Evolutionary conservation across 2,113 vertebrate species (phyloP), one percentile per base, ranked within the genome.

Genomic region (Cairina moschata): DNA sequence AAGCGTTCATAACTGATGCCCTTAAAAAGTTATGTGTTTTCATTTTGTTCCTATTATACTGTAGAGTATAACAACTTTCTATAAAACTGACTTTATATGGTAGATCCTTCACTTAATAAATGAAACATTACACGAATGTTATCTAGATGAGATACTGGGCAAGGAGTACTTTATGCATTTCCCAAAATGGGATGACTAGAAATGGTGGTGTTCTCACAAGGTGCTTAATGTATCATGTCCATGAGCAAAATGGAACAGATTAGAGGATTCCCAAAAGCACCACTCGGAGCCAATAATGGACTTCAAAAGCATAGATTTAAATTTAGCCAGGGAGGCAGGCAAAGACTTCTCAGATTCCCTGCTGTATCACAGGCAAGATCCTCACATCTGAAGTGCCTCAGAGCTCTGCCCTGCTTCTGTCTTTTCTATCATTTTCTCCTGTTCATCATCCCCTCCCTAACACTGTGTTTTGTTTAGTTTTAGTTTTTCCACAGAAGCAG

Each of bases 391-490:
- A 95, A 75, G 48, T 75, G 80, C 83, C 77, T 96, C 68, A 86
- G 68, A 96, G 86, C 85, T 93, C 73, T 93, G 90, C 17, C 80
- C 88, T 93, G 90, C 58, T 94, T 96, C 79, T 94, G 75, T 93
- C 90, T 86, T 67, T n/a, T 79, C 73, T 80, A 17, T 74, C 38
- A 6, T 88, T 56, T 86, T 50, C 36, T 79, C n/a, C 40, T 80
- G 38, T 54, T 88, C 36, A 68, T 84, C 46, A 66, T 65, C 36
- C 77, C 46, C 90, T 72, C 44, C 52, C 44, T 31, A 78, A 26
- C 52, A 48, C 20, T 52, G 14, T 34, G 42, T 55, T 68, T 76
- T 4, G 5, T 67, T 88, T 81, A 17, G 8, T 44, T 85, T 75
- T 17, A 36, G 17, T 72, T 91, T 89, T 86, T 36, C 40, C 15